Conservation (phyloP, 2,888 invertebrate genomes). For the Cheilosia scutellata region DNA sequence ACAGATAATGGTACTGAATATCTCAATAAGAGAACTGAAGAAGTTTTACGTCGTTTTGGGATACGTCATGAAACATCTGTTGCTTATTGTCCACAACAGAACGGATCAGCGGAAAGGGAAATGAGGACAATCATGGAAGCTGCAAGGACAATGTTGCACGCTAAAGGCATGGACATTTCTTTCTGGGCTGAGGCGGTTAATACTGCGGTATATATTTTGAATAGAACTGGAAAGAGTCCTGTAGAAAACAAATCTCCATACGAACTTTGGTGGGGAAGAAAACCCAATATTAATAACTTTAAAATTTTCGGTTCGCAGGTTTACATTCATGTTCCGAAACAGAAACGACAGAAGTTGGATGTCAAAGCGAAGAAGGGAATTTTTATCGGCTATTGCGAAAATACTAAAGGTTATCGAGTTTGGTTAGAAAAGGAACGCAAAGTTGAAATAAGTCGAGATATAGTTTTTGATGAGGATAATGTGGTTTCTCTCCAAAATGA, state of each 20-base stretch:
- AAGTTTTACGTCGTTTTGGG: conserved; percentile 75
- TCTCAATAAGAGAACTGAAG: conserved; percentile 71
- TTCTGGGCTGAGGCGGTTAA: conserved; percentile 82
- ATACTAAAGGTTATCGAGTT: conserved; percentile 21
- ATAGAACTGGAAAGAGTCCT: conserved; percentile 77
- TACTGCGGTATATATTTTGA: conserved; percentile 80
- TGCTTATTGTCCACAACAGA: conserved; percentile 80
- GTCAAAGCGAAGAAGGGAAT: conserved; percentile 76
- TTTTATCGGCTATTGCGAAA: conserved; percentile 24
- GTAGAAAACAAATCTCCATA: conserved; percentile 76
- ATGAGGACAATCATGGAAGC: conserved; percentile 80
- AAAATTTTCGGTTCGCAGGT: conserved; percentile 81
- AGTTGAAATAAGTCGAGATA: conserved; percentile 4
- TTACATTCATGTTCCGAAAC: conserved; percentile 77
- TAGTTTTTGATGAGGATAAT: not conserved
- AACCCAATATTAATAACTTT: conserved; percentile 7
- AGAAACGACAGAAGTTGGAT: conserved; percentile 79
- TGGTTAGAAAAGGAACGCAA: conserved; percentile 2
- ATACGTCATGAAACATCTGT: conserved; percentile 73
- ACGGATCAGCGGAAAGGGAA: conserved; percentile 80
- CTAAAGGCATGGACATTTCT: conserved; percentile 72
- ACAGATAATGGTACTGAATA: conserved; percentile 79
- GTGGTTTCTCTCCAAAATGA: not conserved
- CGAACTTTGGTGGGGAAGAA: conserved; percentile 75
- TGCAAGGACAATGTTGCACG: conserved; percentile 77